Percentiles rank a stretch among this genome's conserved stretches.
These are phyloP conservation scores for Silurus glanis DNA, from an alignment of 2,113 vertebrate species.

Conservation along the genomic window DNA sequence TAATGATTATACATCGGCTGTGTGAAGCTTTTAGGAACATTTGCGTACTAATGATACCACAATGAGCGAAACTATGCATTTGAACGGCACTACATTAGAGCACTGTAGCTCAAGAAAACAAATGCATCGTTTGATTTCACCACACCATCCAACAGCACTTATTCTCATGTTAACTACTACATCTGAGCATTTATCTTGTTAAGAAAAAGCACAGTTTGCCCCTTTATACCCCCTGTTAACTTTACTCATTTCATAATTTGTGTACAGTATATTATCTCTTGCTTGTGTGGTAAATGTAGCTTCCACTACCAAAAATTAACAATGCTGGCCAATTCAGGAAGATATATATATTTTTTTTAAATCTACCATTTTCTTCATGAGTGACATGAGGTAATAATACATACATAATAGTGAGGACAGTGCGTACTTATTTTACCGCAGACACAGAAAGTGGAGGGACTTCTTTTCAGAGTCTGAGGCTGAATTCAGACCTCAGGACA, in stretches of 20 bases:
- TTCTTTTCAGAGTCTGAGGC: not conserved
- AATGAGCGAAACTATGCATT: constrained; percentile 20
- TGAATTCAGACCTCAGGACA: not conserved
- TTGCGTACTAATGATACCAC: constrained; percentile 33
- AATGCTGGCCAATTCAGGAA: not conserved
- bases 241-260: not conserved
- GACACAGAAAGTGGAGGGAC: not conserved
- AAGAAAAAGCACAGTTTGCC: not conserved
- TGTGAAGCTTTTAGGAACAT: constrained; percentile 31
- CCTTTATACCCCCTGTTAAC: not conserved
- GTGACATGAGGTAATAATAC: not conserved
- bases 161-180: not conserved
- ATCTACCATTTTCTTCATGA: not conserved
- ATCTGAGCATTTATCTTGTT: not conserved
- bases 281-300: not conserved
- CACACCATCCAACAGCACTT: constrained; percentile 34
- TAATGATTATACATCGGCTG: constrained; percentile 42
- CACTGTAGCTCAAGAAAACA: constrained; percentile 20
- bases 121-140: constrained; percentile 24
- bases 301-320: not conserved
- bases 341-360: not conserved
- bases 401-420: not conserved
- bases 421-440: not conserved
- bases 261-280: not conserved
- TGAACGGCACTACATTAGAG: constrained; percentile 12